Percentiles rank a stretch among this genome's conserved stretches.
phyloP scores from a whole-genome alignment of 2,113 vertebrate genomes.

The Rhineura floridana region DNA sequence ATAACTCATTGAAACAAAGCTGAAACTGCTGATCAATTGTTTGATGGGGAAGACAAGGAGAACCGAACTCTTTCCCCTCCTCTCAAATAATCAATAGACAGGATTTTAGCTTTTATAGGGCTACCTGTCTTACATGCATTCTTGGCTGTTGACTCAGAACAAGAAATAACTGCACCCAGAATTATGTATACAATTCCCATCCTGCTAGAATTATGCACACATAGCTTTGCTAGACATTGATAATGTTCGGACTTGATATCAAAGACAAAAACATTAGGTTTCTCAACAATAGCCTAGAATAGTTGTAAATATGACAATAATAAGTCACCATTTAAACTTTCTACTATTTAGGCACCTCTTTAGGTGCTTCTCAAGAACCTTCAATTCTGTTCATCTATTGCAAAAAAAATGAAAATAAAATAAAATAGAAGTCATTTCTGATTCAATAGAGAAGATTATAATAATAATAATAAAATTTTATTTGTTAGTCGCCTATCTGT shows the following conservation, averaged over 20 bases:
- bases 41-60: background rate
- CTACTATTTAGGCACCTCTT: background rate
- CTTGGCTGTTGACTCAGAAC: background rate
- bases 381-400: background rate
- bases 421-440: slow-evolving; percentile 8
- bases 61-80: background rate
- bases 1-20: background rate
- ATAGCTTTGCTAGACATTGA: background rate
- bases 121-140: no score
- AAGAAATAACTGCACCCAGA: background rate
- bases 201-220: background rate
- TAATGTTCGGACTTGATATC: background rate
- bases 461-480: no score
- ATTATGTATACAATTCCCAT: background rate
- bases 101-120: background rate
- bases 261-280: background rate
- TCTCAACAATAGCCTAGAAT: background rate
- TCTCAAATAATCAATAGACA: background rate
- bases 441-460: slow-evolving; percentile 3
- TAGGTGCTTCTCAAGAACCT: background rate
- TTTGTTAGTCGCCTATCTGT: no score
- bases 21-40: background rate
- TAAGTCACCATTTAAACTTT: background rate
- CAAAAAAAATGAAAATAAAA: background rate
- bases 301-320: background rate